These are phyloP conservation scores for Chymomyza amoena DNA, from an alignment of 2,888 invertebrate species.

Conservation along the genomic window DNA sequence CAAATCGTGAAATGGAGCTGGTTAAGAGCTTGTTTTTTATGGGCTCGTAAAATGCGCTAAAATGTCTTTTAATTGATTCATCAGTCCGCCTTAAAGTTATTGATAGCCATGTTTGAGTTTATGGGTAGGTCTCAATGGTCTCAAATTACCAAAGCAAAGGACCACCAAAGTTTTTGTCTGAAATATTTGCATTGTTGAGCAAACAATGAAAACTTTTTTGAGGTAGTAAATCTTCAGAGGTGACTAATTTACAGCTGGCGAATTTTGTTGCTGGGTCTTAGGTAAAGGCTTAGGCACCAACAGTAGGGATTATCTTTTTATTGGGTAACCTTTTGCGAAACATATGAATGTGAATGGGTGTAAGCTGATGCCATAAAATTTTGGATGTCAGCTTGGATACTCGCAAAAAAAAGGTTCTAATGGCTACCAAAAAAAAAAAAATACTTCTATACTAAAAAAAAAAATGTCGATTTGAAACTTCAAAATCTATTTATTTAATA, in stretches of 20 bases:
- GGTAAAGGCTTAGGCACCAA: neutral
- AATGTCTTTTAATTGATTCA: slow-evolving; percentile 65
- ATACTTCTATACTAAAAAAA: too few species aligned
- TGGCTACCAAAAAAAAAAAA: too few species aligned
- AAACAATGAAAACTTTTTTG: neutral
- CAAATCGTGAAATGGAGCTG: slow-evolving; percentile 23
- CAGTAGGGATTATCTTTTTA: neutral
- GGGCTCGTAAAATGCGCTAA: slow-evolving; percentile 18
- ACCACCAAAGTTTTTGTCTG: slow-evolving; percentile 37
- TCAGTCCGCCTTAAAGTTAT: slow-evolving; percentile 46
- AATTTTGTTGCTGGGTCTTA: neutral
- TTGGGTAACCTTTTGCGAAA: neutral
- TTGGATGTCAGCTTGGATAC: too few species aligned
- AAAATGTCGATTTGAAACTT: too few species aligned
- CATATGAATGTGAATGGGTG: too few species aligned
- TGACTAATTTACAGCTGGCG: neutral
- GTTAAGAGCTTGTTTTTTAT: slow-evolving; percentile 12
- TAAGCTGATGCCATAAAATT: too few species aligned
- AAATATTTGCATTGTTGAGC: neutral
- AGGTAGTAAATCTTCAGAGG: slow-evolving; percentile 18
- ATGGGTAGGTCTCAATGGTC: slow-evolving; percentile 26
- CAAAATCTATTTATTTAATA: too few species aligned
- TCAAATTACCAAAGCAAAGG: slow-evolving; percentile 35
- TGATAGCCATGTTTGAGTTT: slow-evolving; percentile 25
- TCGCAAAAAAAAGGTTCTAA: too few species aligned